Evolutionary conservation across 1,140 invertebrate species (phyloP).

Genomic region (Alviniconcha marisindica): DNA sequence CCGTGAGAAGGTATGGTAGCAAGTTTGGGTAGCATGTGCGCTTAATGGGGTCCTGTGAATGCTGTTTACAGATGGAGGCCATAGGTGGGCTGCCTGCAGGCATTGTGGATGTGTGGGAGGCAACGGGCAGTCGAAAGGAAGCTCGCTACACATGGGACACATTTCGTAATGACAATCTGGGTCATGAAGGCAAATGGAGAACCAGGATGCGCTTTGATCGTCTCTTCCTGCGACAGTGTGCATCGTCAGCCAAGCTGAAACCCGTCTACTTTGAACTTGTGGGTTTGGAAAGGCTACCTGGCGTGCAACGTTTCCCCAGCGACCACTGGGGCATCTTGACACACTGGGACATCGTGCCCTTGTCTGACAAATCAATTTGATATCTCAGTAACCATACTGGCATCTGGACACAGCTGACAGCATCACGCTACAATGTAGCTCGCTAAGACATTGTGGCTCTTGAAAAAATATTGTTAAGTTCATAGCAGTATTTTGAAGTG

Average conservation of each 20-base stretch:
- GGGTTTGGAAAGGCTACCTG: conserved; percentile 78
- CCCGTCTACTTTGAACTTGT: conserved; percentile 80
- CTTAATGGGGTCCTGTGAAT: too few species aligned
- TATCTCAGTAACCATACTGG: too few species aligned
- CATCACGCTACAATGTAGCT: too few species aligned
- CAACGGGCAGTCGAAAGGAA: conserved; percentile 78
- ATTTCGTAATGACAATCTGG: conserved; percentile 77
- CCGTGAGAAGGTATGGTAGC: too few species aligned
- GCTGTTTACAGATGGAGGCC: conserved; percentile 71
- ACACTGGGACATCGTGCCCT: conserved; percentile 71
- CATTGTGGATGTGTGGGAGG: conserved; percentile 79
- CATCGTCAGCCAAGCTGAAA: conserved; percentile 64
- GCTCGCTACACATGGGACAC: conserved; percentile 81
- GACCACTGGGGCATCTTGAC: conserved; percentile 82
- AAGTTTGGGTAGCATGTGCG: too few species aligned
- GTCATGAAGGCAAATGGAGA: conserved; percentile 72
- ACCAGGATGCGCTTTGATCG: conserved; percentile 80
- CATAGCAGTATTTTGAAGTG: too few species aligned
- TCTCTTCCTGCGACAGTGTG: conserved; percentile 76
- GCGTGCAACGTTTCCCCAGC: conserved; percentile 79
- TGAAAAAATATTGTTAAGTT: too few species aligned
- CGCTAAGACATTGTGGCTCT: too few species aligned
- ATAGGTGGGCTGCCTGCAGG: conserved; percentile 76
- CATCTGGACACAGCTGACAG: too few species aligned
- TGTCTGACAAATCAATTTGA: not conserved